Evolutionary conservation across 2,888 invertebrate genomes (phyloP), one percentile per base, ranked within the genome.

Genomic region (Lapara coniferarum): DNA sequence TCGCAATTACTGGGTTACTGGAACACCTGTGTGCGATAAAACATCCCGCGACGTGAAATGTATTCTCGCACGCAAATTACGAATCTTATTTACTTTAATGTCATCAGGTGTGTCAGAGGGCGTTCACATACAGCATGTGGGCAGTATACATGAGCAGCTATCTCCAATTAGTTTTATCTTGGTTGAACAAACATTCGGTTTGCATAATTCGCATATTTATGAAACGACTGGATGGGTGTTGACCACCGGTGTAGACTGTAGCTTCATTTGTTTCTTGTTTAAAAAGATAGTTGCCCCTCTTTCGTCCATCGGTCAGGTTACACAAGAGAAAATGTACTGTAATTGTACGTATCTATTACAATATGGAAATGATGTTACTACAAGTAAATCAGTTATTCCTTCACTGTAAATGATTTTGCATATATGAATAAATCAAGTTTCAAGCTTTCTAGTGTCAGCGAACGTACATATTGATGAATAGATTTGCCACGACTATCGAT

Each of bases 61-160:
- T 73, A 74, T 76, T 78, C 74, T 71, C 69, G 68, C 81, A 83
- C 81, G 82, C 81, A 77, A 81, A 75, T 70, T 73, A 70, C 70
- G 71, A 75, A 78, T 73, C 52, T 73, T 75, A 72, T 79, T 77
- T 79, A 77, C 63, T 63, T 63, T 49, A 63, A 75, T 63, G 16
- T 10, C 63, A 63, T 63, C 63, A 63, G 63, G 63, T 63, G 63
- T 63, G 63, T 19, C 53, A n/a, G 25, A 51, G 51, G 51, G 51
- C n/a, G 52, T 53, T 66, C n/a, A 55, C 55, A 55, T n/a, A 30
- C 51, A 66, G 2, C 25, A 25, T 16, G 51, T 51, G 10, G 25
- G 2, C 25, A 25, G 25, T 12, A 14, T 12, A 51, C 51, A 51
- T 37, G 37, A 2, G 37, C 8, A 37, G 37, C 37, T 37, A 37